Percentiles rank a stretch among this genome's conserved stretches.
phyloP scores from a whole-genome alignment of 2,888 invertebrate genomes.

The Himalopsyche tibetana region DNA sequence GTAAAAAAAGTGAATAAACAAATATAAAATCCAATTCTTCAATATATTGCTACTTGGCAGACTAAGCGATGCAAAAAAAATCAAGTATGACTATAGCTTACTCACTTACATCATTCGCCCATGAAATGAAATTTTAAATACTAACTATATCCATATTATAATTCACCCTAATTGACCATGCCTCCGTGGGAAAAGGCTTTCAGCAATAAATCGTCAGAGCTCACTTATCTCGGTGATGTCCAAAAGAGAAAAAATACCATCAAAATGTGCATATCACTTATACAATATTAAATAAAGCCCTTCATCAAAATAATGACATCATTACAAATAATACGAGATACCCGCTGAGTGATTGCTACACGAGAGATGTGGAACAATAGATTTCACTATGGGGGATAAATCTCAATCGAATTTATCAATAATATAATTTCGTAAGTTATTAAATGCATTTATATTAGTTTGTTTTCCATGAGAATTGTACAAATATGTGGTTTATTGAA shows the following conservation, averaged over 20 bases:
- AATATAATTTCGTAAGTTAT: not conserved
- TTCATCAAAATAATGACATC: constrained; percentile 34
- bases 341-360: constrained; percentile 32
- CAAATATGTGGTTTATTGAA: not conserved
- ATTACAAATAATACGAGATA: constrained; percentile 18
- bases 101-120: not conserved
- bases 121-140: not conserved
- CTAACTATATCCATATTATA: not conserved
- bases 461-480: not conserved
- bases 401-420: constrained; percentile 32
- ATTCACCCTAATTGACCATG: not conserved
- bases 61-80: no score
- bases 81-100: not conserved
- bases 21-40: no score
- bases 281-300: constrained; percentile 17
- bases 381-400: constrained; percentile 20
- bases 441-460: constrained; percentile 6
- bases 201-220: not conserved
- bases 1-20: no score
- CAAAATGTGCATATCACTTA: not conserved
- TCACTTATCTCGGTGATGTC: not conserved
- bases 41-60: no score
- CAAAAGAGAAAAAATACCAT: not conserved
- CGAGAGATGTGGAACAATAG: constrained; percentile 21
- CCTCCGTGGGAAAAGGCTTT: not conserved